Conservation (phyloP, 2,113 vertebrate species). For the Ariopsis seemanni region DNA sequence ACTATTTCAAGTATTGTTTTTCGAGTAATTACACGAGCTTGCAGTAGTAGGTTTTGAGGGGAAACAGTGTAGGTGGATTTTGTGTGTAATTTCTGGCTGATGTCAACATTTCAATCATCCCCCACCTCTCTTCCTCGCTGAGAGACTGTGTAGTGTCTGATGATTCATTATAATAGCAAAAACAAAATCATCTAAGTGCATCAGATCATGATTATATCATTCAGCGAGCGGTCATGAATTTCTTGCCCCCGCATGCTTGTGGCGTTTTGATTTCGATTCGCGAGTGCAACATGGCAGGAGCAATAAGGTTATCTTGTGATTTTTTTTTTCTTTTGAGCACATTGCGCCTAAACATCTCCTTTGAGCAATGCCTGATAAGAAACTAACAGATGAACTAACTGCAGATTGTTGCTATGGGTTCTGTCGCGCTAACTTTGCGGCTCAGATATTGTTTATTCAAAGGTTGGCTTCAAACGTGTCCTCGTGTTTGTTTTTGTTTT, state of each 20-base stretch:
- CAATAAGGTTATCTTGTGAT: neutral
- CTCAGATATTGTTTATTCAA: neutral
- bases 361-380: neutral
- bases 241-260: slow-evolving; percentile 13
- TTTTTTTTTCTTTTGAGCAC: neutral
- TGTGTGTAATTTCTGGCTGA: slow-evolving; percentile 50
- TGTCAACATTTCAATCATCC: slow-evolving; percentile 46
- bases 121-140: slow-evolving; percentile 6
- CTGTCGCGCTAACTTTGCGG: neutral
- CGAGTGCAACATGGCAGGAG: neutral
- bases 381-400: neutral
- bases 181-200: slow-evolving; percentile 36
- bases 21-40: slow-evolving; percentile 29
- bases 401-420: neutral
- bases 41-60: slow-evolving; percentile 37
- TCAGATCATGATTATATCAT: slow-evolving; percentile 36
- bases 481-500: too few species aligned
- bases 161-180: slow-evolving; percentile 43
- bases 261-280: slow-evolving; percentile 30
- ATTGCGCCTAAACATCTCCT: neutral
- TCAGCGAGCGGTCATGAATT: slow-evolving; percentile 11
- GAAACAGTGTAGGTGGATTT: slow-evolving; percentile 43
- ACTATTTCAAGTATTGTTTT: slow-evolving; percentile 45
- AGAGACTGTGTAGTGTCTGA: slow-evolving; percentile 15
- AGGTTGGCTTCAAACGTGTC: neutral